Conservation (phyloP, 2,113 vertebrate species). For the Actinemys pallida region DNA sequence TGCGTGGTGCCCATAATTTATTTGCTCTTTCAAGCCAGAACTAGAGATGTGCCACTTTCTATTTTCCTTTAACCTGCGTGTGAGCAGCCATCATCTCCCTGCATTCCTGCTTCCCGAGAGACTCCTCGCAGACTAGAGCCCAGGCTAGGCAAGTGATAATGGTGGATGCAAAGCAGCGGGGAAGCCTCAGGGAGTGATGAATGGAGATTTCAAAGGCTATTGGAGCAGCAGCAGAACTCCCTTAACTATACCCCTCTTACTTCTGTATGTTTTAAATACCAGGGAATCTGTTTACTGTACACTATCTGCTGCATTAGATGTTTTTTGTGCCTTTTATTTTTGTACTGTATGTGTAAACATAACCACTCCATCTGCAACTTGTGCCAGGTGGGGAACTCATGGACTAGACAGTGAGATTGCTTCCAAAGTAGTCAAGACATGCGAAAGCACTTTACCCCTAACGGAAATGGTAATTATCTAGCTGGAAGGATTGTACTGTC, state of each 20-base stretch:
- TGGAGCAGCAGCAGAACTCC: not conserved
- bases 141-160: conserved; percentile 2
- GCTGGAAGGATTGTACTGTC: not conserved
- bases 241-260: conserved; percentile 18
- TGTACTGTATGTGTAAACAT: conserved; percentile 75
- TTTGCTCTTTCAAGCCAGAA: conserved; percentile 56
- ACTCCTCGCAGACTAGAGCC: not conserved
- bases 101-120: not conserved
- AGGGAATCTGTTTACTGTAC: conserved; percentile 64
- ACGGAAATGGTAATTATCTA: not conserved
- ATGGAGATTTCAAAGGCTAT: not conserved
- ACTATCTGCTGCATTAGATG: conserved; percentile 75
- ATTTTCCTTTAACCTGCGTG: not conserved
- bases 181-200: conserved; percentile 43
- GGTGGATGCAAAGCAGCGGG: conserved; percentile 15
- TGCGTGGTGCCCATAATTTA: conserved; percentile 54
- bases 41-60: not conserved
- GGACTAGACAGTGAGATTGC: conserved; percentile 33
- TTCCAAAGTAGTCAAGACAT: conserved; percentile 27
- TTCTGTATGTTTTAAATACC: conserved; percentile 56
- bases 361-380: conserved; percentile 46
- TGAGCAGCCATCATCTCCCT: not conserved
- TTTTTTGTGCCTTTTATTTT: conserved; percentile 80
- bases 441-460: conserved; percentile 69
- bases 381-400: not conserved